Percentiles rank a stretch among this genome's conserved stretches.
These are phyloP conservation scores for Macrosoma leucophasiata DNA, from an alignment of 2,888 invertebrate genomes.

Conservation along the genomic window DNA sequence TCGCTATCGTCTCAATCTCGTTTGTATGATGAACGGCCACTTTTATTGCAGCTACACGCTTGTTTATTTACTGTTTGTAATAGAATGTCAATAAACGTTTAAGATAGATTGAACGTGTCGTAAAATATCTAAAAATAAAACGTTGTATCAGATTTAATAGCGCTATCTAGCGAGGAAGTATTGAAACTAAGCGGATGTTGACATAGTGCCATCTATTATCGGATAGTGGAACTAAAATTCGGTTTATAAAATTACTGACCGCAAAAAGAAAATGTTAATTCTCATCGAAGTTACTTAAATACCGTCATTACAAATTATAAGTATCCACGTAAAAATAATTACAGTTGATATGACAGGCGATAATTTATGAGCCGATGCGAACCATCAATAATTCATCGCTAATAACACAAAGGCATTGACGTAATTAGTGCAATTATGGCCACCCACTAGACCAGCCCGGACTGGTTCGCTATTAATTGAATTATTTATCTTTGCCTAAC, in stretches of 20 bases:
- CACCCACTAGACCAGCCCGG: slow-evolving; percentile 55
- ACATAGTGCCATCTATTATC: too few species aligned
- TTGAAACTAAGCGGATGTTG: slow-evolving; percentile 24
- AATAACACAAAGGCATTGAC: slow-evolving; percentile 62
- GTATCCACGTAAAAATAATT: slow-evolving; percentile 5
- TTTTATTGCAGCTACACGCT: slow-evolving; percentile 58
- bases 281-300: too few species aligned
- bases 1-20: slow-evolving; percentile 58
- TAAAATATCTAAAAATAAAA: slow-evolving; percentile 53
- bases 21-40: slow-evolving; percentile 57
- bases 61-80: slow-evolving; percentile 61
- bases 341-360: slow-evolving; percentile 31
- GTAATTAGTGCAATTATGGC: slow-evolving; percentile 71
- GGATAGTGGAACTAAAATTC: too few species aligned
- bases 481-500: slow-evolving; percentile 59
- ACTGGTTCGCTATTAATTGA: slow-evolving; percentile 45
- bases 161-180: slow-evolving; percentile 33
- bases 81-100: slow-evolving; percentile 61
- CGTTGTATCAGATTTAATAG: slow-evolving; percentile 37
- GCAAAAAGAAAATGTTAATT: too few species aligned
- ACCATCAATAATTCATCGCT: slow-evolving; percentile 68
- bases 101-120: slow-evolving; percentile 45
- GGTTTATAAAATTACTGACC: too few species aligned
- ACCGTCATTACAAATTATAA: too few species aligned
- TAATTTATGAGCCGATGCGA: slow-evolving; percentile 52